Evolutionary conservation across 2,113 vertebrate genomes (phyloP), one percentile per base, ranked within the genome.

Genomic region (Corydoras sp.): DNA sequence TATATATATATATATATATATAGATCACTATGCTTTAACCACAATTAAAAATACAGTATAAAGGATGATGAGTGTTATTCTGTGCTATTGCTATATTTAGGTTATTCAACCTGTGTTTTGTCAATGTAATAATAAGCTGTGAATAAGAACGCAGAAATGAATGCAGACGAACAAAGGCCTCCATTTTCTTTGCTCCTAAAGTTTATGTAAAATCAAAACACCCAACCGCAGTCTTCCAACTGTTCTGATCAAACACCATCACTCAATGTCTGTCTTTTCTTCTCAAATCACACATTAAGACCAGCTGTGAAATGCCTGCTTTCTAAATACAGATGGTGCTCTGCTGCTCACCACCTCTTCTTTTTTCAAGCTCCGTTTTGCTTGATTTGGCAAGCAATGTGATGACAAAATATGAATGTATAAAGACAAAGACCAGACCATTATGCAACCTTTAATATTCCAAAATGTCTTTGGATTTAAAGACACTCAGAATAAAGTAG

Each of bases 211-310:
- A 31, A 68, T 74, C 56, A 76, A 43, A 54, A 70, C 65, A 70
- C 70, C 49, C 65, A 59, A 62, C 56, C 56, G 12, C 50, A 35
- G 62, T 35, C 59, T 59, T 70, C 63, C 58, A 53, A 65, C 61
- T 58, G 15, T 51, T 59, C 56, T 70, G 55, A 65, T 68, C 56
- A 76, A 76, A 71, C 68, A 65, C 6, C 48, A 70, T 70, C 68
- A 71, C 30, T 71, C 67, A 31, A 62, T 53, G 24, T 58, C 48
- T 32, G 10, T 14, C 35, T 53, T 55, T 54, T 14, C 51, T 24
- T 24, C n/a, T 62, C 13, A 51, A 61, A 9, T n/a, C 59, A 32
- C 30, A 29, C 14, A 13, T 32, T n/a, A 56, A 53, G 51, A 53
- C 12, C 14, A 56, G 54, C 54, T 56, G 54, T 14, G 54, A 62